These are phyloP conservation scores for Mythimna pallens DNA, from an alignment of 2,888 invertebrate species.

Conservation along the genomic window DNA sequence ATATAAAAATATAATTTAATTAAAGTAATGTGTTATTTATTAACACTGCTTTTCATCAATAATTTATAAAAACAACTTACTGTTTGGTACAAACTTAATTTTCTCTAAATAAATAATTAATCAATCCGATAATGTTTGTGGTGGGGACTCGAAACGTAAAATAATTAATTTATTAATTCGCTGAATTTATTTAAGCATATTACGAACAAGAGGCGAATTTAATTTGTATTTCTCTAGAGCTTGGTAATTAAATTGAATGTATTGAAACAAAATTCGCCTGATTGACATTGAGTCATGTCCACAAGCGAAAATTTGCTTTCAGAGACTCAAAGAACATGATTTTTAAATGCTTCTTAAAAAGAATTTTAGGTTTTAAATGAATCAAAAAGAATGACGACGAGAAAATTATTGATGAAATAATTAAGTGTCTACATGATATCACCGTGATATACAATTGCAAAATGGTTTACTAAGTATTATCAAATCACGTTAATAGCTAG, in stretches of 20 bases:
- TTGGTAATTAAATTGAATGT: background rate
- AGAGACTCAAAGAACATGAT: background rate
- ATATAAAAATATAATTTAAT: background rate
- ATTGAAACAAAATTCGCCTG: conserved; percentile 1
- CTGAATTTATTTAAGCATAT: conserved; percentile 17
- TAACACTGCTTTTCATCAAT: background rate
- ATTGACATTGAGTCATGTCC: background rate
- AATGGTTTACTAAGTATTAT: no score
- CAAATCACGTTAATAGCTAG: no score
- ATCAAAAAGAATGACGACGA: no score
- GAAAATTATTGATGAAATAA: no score
- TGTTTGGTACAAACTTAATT: background rate
- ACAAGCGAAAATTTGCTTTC: conserved; percentile 1
- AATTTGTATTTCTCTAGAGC: background rate
- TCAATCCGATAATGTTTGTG: conserved; percentile 16
- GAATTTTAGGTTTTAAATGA: background rate
- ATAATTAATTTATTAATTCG: conserved; percentile 21
- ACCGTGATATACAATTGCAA: no score
- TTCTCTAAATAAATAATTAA: conserved; percentile 14
- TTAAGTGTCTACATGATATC: no score
- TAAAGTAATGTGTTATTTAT: background rate
- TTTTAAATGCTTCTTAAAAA: background rate
- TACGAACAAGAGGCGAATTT: background rate
- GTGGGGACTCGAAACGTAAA: background rate
- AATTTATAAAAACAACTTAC: background rate